Evolutionary conservation across 2,888 invertebrate species (phyloP), one percentile per base, ranked within the genome.

Genomic region (Drosophila mimica): DNA sequence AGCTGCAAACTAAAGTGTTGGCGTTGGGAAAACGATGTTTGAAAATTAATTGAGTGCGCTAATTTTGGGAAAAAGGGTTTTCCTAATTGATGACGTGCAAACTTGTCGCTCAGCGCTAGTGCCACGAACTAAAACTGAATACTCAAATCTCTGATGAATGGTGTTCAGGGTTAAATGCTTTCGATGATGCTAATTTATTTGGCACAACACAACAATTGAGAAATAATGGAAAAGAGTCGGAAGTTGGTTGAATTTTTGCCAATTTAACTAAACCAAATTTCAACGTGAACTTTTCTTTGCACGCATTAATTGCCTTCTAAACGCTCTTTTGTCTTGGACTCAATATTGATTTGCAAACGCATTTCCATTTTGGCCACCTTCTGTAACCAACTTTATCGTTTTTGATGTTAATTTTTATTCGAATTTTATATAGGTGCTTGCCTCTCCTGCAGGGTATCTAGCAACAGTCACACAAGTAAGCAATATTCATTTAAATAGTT

Each of bases 41-140:
- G 71, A 66, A 81, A 87, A 87, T 87, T 87, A 87, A 87, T 87
- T 87, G 89, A 89, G 83, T 89, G 85, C 85, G 79, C 87, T 89
- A 89, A 87, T 87, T 87, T 79, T 73, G 81, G 77, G 28, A 28
- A 75, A 89, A 87, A 88, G 73, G 81, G 81, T 80, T 87, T 78
- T 74, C 74, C 76, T 89, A 88, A 88, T 87, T 86, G 87, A 85
- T 86, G 83, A 69, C 68, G 52, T 74, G 57, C 66, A 48, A 52
- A 48, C 53, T 58, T 25, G 11, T 28, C 54, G 36, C 54, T 36
- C 17, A 30, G 38, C 43, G 30, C 61, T 71, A 76, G 58, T 76
- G 71, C 49, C 65, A 25, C 25, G 28, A 65, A 46, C 53, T 64
- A 8, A 57, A 63, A 60, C 28, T 30, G 31, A 58, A 52, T 53